Percentiles rank a stretch among this genome's conserved stretches.
phyloP scores from a whole-genome alignment of 2,113 vertebrate species.

The Mionectes macconnelli region DNA sequence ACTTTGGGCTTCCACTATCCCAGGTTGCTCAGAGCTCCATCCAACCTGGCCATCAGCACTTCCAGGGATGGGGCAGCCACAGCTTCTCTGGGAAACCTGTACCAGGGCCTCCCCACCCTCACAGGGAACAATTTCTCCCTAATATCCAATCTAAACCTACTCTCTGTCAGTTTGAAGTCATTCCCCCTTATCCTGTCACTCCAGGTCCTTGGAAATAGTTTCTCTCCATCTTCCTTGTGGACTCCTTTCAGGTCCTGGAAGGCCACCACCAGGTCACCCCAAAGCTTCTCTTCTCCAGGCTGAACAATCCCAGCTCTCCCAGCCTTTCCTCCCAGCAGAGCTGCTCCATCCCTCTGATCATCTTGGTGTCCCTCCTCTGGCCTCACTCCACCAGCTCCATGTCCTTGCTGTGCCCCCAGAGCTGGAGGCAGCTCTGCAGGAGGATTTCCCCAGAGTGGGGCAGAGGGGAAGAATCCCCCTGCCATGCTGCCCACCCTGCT shows the following conservation, averaged over 20 bases:
- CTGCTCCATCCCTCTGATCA: neutral
- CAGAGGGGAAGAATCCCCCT: neutral
- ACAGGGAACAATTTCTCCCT: accelerated
- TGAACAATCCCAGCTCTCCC: neutral
- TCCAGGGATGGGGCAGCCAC: neutral
- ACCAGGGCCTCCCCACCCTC: accelerated
- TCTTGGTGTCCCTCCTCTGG: too few relatives aligned
- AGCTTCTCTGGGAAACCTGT: neutral
- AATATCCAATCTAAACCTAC: accelerated
- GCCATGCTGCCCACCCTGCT: accelerated
- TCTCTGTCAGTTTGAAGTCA: neutral
- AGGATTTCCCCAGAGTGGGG: accelerated
- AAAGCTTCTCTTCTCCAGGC: neutral
- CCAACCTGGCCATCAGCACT: neutral
- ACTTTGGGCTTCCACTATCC: accelerated
- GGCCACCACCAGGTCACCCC: neutral
- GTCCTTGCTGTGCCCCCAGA: too few relatives aligned
- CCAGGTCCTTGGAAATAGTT: neutral
- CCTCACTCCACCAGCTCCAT: too few relatives aligned
- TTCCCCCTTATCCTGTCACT: neutral
- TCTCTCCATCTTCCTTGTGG: neutral
- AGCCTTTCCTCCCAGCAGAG: neutral
- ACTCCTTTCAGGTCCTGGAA: neutral
- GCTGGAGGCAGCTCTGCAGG: too few relatives aligned
- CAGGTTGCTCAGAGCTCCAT: neutral